A percentile compares a stretch with the other conserved stretches of the same genome.
phyloP scores from a whole-genome alignment of 1,140 invertebrate species.

The Trinorchestia longiramus region DNA sequence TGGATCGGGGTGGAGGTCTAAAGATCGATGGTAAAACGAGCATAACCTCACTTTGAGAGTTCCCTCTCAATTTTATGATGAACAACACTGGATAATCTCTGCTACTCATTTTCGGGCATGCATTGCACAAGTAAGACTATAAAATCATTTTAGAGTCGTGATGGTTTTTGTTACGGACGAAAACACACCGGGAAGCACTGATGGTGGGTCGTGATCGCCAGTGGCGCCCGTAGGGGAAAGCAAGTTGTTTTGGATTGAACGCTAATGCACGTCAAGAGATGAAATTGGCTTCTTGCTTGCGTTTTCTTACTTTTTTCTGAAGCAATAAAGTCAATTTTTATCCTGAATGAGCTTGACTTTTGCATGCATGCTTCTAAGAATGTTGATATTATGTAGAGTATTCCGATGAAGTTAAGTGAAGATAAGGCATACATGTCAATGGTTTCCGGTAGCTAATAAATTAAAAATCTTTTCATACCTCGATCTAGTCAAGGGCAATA shows the following conservation, averaged over 20 bases:
- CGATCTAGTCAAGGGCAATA: neutral
- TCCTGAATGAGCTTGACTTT: neutral
- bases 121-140: neutral
- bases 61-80: neutral
- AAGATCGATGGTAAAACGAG: neutral
- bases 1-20: neutral
- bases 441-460: neutral
- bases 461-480: neutral
- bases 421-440: no score
- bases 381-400: no score
- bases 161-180: neutral
- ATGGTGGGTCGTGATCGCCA: neutral
- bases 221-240: neutral
- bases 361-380: neutral
- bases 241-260: neutral
- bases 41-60: neutral
- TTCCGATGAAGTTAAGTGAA: no score
- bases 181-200: neutral
- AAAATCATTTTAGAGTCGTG: neutral
- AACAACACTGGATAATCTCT: neutral
- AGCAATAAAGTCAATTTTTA: neutral
- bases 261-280: neutral
- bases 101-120: neutral
- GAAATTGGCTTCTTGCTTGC: neutral
- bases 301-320: neutral